Percentiles rank a stretch among this genome's conserved stretches.
Conservation (phyloP, 92 coral and sea anemone genomes). For the Porites divaricata region DNA sequence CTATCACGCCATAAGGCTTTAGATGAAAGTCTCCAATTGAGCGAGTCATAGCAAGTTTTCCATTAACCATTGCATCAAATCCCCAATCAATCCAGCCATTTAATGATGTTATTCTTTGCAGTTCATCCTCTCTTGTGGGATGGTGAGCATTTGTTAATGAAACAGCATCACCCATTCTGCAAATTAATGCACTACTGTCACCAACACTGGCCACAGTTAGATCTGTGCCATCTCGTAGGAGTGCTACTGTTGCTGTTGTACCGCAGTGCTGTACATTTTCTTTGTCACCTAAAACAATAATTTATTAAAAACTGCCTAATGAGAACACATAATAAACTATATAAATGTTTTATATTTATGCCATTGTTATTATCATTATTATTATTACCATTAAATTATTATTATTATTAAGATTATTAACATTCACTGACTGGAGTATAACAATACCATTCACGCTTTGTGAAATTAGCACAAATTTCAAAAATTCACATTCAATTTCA, state of each 20-base stretch:
- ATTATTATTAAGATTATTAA: too few relatives aligned
- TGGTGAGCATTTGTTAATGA: slow-evolving; percentile 87
- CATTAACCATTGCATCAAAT: slow-evolving; percentile 85
- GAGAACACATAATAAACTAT: neutral
- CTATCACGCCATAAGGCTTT: slow-evolving; percentile 90
- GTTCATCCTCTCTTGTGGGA: slow-evolving; percentile 82
- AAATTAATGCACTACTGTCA: slow-evolving; percentile 89
- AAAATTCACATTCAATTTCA: too few relatives aligned
- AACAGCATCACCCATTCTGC: slow-evolving; percentile 76
- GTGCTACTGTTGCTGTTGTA: slow-evolving; percentile 93
- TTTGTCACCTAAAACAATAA: neutral
- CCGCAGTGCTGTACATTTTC: slow-evolving; percentile 63
- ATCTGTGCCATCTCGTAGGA: slow-evolving; percentile 87
- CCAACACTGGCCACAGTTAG: slow-evolving; percentile 91
- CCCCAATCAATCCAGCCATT: slow-evolving; percentile 89
- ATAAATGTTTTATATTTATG: too few relatives aligned
- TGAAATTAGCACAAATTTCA: too few relatives aligned
- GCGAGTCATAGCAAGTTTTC: slow-evolving; percentile 95
- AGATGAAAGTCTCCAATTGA: slow-evolving; percentile 94
- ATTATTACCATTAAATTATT: too few relatives aligned
- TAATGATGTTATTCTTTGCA: slow-evolving; percentile 64
- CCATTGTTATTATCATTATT: too few relatives aligned
- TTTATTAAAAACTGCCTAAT: neutral
- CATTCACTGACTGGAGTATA: too few relatives aligned
- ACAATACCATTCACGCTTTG: too few relatives aligned